Evolutionary conservation across 2,888 invertebrate genomes (phyloP), one percentile per base, ranked within the genome.

Genomic region (Trachelus troglodyta): DNA sequence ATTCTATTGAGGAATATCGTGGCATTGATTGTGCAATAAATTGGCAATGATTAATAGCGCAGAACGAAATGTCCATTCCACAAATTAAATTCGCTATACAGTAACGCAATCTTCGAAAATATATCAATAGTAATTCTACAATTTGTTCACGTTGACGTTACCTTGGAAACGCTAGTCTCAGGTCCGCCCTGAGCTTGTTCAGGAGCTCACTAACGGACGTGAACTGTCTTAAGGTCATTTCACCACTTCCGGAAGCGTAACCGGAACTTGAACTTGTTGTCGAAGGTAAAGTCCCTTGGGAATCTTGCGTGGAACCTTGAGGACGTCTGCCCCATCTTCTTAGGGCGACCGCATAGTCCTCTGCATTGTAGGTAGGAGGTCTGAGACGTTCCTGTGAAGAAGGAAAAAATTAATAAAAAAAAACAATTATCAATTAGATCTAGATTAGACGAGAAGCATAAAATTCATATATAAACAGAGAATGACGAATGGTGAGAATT

Each of bases 291-390:
- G 89, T 91, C 74, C 89, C 89, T 37, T 91, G 90, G 37, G 89
- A 87, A 79, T 90, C 90, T 76, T 89, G 90, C n/a, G 85, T 79
- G 34, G 91, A 91, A 9, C 93, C 93, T 33, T 93, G 89, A 3
- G 93, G 92, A 85, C 95, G 94, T 87, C 94, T 94, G 80, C 96
- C 96, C 94, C 96, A 97, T 93, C 97, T 96, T 89, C 95, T 95
- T 81, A 97, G 91, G 1, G 96, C 96, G 4, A 94, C 93, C 4
- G 95, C 96, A 90, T 97, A 98, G 91, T 97, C 97, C 90, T 98
- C 97, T 0, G 97, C 96, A 90, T 97, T 97, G 93, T 97, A 97
- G 31, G 97, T 95, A 0, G 97, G 97, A 40, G 97, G 97, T 73
- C 97, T 94, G 87, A 96, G 95, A 85, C 96, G 96, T 89, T 97